phyloP scores from a whole-genome alignment of 2,888 invertebrate species.

The Xanthostigma xanthostigma region DNA sequence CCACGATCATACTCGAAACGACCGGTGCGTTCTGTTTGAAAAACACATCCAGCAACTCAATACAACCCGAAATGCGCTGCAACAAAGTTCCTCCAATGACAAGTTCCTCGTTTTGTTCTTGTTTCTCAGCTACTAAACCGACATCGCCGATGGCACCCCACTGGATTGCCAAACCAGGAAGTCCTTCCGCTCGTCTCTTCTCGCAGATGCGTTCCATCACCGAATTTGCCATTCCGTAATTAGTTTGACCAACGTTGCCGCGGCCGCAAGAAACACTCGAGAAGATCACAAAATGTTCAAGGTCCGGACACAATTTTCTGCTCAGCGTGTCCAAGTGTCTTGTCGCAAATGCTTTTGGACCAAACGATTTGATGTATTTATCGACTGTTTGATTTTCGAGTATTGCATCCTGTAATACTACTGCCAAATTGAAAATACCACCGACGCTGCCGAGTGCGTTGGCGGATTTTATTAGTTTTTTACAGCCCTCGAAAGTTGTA shows the following conservation, averaged over 20 bases:
- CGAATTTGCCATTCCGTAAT: conserved; percentile 83
- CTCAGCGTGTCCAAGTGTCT: conserved; percentile 55
- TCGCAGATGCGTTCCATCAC: conserved; percentile 82
- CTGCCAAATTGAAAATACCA: conserved; percentile 83
- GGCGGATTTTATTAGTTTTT: conserved; percentile 49
- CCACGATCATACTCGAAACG: conserved; percentile 74
- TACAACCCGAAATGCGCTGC: conserved; percentile 48
- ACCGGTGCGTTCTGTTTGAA: conserved; percentile 49
- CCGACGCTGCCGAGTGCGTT: conserved; percentile 51
- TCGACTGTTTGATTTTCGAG: conserved; percentile 63
- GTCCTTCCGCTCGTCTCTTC: conserved; percentile 46
- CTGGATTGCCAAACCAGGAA: conserved; percentile 71
- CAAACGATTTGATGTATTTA: conserved; percentile 48
- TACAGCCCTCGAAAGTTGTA: conserved; percentile 52
- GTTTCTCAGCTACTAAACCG: conserved; percentile 50
- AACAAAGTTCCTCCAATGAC: conserved; percentile 47
- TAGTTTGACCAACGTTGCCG: conserved; percentile 82
- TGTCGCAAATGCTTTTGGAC: conserved; percentile 73
- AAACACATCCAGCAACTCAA: conserved; percentile 48
- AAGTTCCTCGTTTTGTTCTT: conserved; percentile 28
- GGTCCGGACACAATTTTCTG: conserved; percentile 36
- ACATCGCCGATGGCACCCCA: conserved; percentile 89
- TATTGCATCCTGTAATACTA: conserved; percentile 57
- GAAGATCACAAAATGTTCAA: conserved; percentile 73
- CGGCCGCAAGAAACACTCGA: conserved; percentile 85